A percentile compares a stretch with the other conserved stretches of the same genome.
These are phyloP conservation scores for Trachelus iudaicus DNA, from an alignment of 2,888 invertebrate species.

Conservation along the genomic window DNA sequence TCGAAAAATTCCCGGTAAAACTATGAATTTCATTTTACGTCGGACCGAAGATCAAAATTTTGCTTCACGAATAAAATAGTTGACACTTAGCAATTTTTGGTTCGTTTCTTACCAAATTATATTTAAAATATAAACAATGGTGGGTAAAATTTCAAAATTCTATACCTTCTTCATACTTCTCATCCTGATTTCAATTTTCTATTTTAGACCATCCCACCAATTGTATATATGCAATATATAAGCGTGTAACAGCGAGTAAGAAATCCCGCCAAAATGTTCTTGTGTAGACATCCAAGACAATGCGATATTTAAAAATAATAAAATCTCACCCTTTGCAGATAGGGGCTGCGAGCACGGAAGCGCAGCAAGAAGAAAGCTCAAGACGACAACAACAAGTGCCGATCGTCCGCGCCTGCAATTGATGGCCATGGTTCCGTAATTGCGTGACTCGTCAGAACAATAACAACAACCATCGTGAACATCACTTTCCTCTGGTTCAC, in stretches of 20 bases:
- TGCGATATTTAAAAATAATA: not conserved
- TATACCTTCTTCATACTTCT: not conserved
- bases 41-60: not conserved
- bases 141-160: not conserved
- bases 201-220: not conserved
- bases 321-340: constrained; percentile 14
- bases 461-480: not conserved
- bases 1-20: not conserved
- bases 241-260: no score
- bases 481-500: not conserved
- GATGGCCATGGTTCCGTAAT: not conserved
- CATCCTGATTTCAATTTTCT: not conserved
- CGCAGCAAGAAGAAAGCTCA: not conserved
- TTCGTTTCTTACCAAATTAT: not conserved
- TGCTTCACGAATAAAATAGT: not conserved
- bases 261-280: not conserved
- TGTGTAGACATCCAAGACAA: not conserved
- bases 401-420: not conserved
- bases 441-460: not conserved
- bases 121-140: not conserved
- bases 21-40: not conserved
- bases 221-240: not conserved
- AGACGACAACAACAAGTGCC: not conserved
- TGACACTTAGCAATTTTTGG: not conserved
- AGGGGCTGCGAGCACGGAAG: constrained; percentile 10